Evolutionary conservation across 2,888 invertebrate species (phyloP).

Genomic region (Scelioninae gen. 1): DNA sequence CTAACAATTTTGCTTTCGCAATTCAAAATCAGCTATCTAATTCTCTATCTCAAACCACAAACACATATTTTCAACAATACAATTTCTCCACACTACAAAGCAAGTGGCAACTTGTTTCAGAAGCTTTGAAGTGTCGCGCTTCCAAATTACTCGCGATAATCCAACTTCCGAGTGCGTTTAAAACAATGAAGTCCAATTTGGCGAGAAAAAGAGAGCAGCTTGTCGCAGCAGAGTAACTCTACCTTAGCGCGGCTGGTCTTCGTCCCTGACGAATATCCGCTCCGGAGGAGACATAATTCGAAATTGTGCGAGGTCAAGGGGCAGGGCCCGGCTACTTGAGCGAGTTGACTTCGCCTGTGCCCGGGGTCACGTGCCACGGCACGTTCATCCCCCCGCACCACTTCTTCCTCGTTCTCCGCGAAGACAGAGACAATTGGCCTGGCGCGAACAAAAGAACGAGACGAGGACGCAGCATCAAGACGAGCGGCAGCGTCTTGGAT

Average conservation of each 20-base stretch:
- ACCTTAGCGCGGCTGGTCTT: too few relatives aligned
- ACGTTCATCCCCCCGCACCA: constrained; percentile 74
- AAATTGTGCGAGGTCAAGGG: too few relatives aligned
- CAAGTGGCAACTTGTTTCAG: too few relatives aligned
- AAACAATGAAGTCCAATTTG: constrained; percentile 58
- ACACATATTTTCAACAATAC: too few relatives aligned
- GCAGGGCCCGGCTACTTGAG: constrained; percentile 83
- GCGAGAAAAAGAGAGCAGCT: too few relatives aligned
- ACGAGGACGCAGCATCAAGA: constrained; percentile 53
- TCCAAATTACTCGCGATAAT: constrained; percentile 54
- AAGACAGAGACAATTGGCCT: constrained; percentile 55
- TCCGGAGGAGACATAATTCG: too few relatives aligned
- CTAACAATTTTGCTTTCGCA: too few relatives aligned
- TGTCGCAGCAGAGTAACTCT: too few relatives aligned
- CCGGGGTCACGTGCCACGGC: constrained; percentile 83
- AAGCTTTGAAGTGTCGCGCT: constrained; percentile 50
- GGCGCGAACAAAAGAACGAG: constrained; percentile 51
- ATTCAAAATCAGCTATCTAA: too few relatives aligned
- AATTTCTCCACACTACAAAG: too few relatives aligned
- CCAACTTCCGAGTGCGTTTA: constrained; percentile 62
- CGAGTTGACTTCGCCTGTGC: constrained; percentile 83
- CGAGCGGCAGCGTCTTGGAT: constrained; percentile 73
- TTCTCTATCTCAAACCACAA: too few relatives aligned
- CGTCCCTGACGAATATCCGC: too few relatives aligned
- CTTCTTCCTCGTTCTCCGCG: constrained; percentile 50